Base-by-base conservation (phyloP, 2,797 vertebrate species). In the Toxotes lorentzi region DNA sequence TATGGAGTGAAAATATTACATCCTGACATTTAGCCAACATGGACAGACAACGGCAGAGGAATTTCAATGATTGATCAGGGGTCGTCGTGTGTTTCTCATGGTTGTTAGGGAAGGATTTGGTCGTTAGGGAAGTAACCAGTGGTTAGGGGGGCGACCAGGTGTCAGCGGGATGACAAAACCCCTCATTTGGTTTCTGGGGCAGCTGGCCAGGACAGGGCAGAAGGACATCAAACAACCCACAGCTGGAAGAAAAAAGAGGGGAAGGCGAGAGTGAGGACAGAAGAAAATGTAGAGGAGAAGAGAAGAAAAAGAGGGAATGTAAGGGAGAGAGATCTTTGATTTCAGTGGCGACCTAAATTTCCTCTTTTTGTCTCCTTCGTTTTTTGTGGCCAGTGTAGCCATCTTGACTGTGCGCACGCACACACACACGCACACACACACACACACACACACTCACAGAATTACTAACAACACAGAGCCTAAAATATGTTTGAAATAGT, bases 71-170 rank as follows among this genome's bases (percentile, higher is more conserved):
- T 74, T 89, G 85, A 88, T 93, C 61, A 81, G 67, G 77, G 82
- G 72, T 86, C 38, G 53, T 77, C 78, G 53, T 62, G 82, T 80
- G 77, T 88, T 90, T 91, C 87, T 86, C 85, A 78, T 77, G 79
- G 84, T 86, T 47, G 76, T 91, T 89, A 79, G 54, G 68, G 63
- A 87, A 76, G 78, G 58, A 88, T 71, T 59, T 57, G 53, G 86
- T 90, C 14, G 69, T 92, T 89, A 81, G 69, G 54, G 67, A 82
- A 73, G 81, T 82, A 93, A 90, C 84, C 41, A 74, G 76, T 92
- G 92, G 79, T 95, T 95, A 91, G 88, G 89, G 89, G 85, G 89
- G 88, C 41, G 79, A 92, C 66, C 93, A 95, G 91, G 93, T 93
- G 91, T 94, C 92, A 73, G 91, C 65, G 79, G 87, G 85, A 86